These are phyloP conservation scores for Motacilla tschutschensis DNA, from an alignment of 2,113 vertebrate genomes.

Conservation along the genomic window DNA sequence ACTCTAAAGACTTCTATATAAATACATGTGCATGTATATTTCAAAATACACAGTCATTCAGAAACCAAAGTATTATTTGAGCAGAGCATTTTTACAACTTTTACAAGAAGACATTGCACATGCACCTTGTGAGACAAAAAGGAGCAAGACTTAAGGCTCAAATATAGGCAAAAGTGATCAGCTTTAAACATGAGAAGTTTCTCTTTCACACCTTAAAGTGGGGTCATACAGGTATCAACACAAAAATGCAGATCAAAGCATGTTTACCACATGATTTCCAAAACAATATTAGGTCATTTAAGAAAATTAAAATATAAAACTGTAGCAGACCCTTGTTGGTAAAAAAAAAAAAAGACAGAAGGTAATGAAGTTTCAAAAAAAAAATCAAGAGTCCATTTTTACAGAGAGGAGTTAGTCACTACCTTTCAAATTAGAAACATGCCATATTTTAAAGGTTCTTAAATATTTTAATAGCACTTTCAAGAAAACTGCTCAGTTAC, in stretches of 20 bases:
- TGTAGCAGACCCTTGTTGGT: not conserved
- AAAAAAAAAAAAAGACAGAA: not conserved
- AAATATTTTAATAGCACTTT: not conserved
- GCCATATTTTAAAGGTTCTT: not conserved
- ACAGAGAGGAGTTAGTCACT: not conserved
- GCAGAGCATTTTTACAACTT: not conserved
- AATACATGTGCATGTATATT: not conserved
- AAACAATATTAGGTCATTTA: not conserved
- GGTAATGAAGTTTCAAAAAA: not conserved
- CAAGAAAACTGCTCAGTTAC: not conserved
- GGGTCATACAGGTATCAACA: not conserved
- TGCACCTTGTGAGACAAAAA: not conserved
- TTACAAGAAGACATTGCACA: not conserved
- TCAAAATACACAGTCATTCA: not conserved
- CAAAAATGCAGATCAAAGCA: not conserved
- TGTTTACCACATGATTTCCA: not conserved
- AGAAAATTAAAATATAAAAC: not conserved
- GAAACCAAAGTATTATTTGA: not conserved
- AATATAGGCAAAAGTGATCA: not conserved
- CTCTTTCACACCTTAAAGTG: not conserved
- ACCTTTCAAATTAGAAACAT: not conserved
- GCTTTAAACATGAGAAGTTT: not conserved
- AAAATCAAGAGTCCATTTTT: not conserved
- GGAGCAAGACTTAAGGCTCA: not conserved
- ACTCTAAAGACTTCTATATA: not conserved